Conservation (phyloP, 2,113 vertebrate genomes). For the Semicossyphus pulcher region DNA sequence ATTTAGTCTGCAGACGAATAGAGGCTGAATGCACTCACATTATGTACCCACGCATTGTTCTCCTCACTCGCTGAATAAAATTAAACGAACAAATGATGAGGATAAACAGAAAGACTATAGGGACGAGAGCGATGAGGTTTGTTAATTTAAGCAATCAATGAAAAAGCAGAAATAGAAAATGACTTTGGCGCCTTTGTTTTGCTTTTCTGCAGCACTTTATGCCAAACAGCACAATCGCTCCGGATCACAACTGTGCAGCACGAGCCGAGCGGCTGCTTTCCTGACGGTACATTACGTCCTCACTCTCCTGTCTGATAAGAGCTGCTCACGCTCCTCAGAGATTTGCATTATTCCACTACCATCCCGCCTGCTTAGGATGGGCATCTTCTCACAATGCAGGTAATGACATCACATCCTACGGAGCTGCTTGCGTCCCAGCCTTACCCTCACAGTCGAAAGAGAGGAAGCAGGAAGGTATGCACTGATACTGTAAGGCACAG, state of each 20-base stretch:
- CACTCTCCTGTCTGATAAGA: conserved; percentile 40
- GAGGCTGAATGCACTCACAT: conserved; percentile 26
- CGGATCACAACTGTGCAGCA: conserved; percentile 28
- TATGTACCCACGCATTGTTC: conserved; percentile 26
- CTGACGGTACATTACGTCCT: conserved; percentile 55
- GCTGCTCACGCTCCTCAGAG: conserved; percentile 25
- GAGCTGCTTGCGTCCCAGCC: conserved; percentile 41
- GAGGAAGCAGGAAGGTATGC: conserved; percentile 41
- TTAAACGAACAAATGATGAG: conserved; percentile 52
- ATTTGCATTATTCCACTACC: conserved; percentile 43
- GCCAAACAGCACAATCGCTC: conserved; percentile 37
- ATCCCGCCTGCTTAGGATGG: conserved; percentile 4
- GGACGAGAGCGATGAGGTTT: conserved; percentile 46
- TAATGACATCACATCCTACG: conserved; percentile 61
- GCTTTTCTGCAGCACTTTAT: conserved; percentile 25
- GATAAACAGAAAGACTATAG: conserved; percentile 55
- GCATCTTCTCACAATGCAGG: conserved; percentile 39
- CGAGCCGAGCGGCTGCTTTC: conserved; percentile 40
- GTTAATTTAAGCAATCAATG: conserved; percentile 72
- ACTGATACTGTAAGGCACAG: conserved; percentile 59
- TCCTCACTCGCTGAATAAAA: conserved; percentile 49
- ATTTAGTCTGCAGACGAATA: conserved; percentile 20
- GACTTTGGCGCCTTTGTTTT: conserved; percentile 68
- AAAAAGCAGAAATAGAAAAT: conserved; percentile 69
- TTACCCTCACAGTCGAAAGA: conserved; percentile 15